A percentile compares a stretch with the other conserved stretches of the same genome.
Conservation (phyloP, 2,888 invertebrate genomes). For the Drosophila bunnanda region DNA sequence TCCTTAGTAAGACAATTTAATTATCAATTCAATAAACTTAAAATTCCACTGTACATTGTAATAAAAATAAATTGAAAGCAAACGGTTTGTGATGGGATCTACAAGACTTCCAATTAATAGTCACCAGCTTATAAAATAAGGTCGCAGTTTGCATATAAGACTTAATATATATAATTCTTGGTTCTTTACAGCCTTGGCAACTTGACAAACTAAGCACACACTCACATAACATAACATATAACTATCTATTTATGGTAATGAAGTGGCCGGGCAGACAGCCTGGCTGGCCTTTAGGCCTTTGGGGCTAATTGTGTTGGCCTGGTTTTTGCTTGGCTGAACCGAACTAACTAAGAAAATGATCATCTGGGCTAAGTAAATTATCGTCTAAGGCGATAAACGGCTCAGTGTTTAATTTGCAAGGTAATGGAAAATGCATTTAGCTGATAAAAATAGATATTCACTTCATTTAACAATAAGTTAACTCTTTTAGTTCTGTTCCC, state of each 20-base stretch:
- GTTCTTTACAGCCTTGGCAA: slow-evolving; percentile 17
- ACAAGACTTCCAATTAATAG: slow-evolving; percentile 10
- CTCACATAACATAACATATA: slow-evolving; percentile 7
- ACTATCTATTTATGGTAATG: slow-evolving; percentile 40
- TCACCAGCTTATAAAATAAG: slow-evolving; percentile 14
- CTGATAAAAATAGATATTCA: slow-evolving; percentile 16
- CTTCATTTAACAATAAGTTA: slow-evolving; percentile 20
- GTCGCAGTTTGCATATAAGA: slow-evolving; percentile 1
- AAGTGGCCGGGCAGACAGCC: slow-evolving; percentile 21
- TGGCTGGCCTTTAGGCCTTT: slow-evolving; percentile 32
- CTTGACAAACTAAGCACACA: slow-evolving; percentile 17
- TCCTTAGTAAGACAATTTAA: too few species aligned
- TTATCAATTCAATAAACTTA: background rate
- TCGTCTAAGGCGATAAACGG: background rate
- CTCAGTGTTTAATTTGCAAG: slow-evolving; percentile 3
- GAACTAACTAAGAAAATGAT: slow-evolving; percentile 17
- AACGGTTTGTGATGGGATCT: background rate
- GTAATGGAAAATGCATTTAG: slow-evolving; percentile 12
- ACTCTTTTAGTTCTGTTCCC: background rate
- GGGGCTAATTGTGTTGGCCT: slow-evolving; percentile 47
- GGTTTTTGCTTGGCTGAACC: slow-evolving; percentile 23
- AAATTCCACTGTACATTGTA: background rate
- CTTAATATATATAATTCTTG: slow-evolving; percentile 1
- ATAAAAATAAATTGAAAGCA: slow-evolving; percentile 1
- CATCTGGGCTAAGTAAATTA: background rate